These are phyloP conservation scores for Scelioninae gen. 1 DNA, from an alignment of 2,888 invertebrate species.

Conservation along the genomic window DNA sequence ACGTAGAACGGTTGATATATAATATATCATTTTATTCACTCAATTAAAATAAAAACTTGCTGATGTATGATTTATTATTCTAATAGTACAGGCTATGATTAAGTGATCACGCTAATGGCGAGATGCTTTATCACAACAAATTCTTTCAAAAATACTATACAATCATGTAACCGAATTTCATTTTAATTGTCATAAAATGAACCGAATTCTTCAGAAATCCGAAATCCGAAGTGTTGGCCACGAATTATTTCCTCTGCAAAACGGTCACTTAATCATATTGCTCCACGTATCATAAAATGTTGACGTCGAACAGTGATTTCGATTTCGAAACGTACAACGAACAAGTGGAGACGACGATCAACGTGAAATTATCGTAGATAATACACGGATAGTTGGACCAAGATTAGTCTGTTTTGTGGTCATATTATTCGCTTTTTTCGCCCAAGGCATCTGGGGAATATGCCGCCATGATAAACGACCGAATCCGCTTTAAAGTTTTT, in stretches of 20 bases:
- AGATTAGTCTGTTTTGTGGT: constrained; percentile 82
- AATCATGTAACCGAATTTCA: constrained; percentile 23
- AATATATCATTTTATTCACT: too few species aligned
- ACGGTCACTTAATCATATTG: constrained; percentile 39
- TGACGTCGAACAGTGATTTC: constrained; percentile 53
- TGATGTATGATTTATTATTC: too few species aligned
- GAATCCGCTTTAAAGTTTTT: constrained; percentile 75
- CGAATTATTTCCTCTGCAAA: constrained; percentile 32
- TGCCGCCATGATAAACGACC: constrained; percentile 82
- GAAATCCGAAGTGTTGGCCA: constrained; percentile 25
- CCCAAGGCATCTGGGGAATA: constrained; percentile 78
- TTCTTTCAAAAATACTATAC: constrained; percentile 29
- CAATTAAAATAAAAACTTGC: too few species aligned
- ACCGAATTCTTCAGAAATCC: constrained; percentile 20
- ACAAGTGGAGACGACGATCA: constrained; percentile 53
- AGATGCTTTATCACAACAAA: not conserved
- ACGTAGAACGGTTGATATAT: too few species aligned
- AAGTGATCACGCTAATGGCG: too few species aligned
- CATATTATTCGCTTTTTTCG: constrained; percentile 81
- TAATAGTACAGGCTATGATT: too few species aligned
- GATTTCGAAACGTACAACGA: constrained; percentile 47
- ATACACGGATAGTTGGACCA: constrained; percentile 80
- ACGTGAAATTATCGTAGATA: constrained; percentile 80
- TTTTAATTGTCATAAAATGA: constrained; percentile 38
- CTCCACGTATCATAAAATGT: constrained; percentile 42